Conservation (phyloP, 1,140 invertebrate species). For the Vollenhovia emeryi region DNA sequence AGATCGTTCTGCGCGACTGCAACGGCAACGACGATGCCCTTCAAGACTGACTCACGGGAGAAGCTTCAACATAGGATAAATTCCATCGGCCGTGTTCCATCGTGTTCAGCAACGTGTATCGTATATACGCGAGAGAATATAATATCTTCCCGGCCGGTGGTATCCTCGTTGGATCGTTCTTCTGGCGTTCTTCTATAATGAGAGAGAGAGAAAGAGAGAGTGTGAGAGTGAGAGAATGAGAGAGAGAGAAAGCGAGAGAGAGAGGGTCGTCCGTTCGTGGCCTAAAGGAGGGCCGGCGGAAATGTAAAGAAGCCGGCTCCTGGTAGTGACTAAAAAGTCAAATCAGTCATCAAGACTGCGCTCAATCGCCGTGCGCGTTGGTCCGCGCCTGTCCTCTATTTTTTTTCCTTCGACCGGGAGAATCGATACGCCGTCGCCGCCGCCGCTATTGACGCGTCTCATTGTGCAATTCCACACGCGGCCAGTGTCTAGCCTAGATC, state of each 20-base stretch:
- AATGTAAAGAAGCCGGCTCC: slow-evolving; percentile 35
- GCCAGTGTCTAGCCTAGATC: slow-evolving; percentile 72
- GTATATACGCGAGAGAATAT: not conserved
- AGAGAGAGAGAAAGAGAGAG: not conserved
- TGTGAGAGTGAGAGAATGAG: not conserved
- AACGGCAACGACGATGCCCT: slow-evolving; percentile 60
- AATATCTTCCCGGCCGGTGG: slow-evolving; percentile 28
- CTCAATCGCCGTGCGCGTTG: slow-evolving; percentile 57
- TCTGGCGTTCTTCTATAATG: slow-evolving; percentile 49
- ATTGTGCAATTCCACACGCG: slow-evolving; percentile 62
- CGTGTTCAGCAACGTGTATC: slow-evolving; percentile 35
- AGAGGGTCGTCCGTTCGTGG: slow-evolving; percentile 53
- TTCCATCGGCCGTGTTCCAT: slow-evolving; percentile 32
- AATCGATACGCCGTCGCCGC: slow-evolving; percentile 27
- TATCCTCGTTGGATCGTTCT: slow-evolving; percentile 42
- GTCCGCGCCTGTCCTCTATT: slow-evolving; percentile 20
- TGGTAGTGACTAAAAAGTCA: slow-evolving; percentile 14
- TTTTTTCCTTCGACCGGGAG: slow-evolving; percentile 11
- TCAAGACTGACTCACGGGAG: slow-evolving; percentile 74
- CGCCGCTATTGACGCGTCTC: slow-evolving; percentile 40
- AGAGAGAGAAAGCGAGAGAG: slow-evolving; percentile 3
- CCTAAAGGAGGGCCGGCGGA: slow-evolving; percentile 42
- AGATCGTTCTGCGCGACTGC: slow-evolving; percentile 25
- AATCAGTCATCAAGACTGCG: slow-evolving; percentile 46
- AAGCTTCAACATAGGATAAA: slow-evolving; percentile 59